Evolutionary conservation across 2,888 invertebrate species (phyloP), one percentile per base, ranked within the genome.

Genomic region (Ethmia dodecea): DNA sequence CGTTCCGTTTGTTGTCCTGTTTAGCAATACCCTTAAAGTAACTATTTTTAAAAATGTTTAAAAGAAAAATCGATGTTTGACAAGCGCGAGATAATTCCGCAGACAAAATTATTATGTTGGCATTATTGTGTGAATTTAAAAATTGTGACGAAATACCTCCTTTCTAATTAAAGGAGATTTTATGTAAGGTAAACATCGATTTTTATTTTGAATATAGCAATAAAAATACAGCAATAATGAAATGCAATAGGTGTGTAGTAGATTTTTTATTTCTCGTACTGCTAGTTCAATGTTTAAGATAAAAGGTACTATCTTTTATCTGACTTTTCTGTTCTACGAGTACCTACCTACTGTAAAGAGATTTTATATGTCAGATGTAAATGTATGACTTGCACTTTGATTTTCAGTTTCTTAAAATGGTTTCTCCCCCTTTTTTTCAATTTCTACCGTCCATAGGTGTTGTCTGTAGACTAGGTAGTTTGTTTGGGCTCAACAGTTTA

Each of bases 371-470:
- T 31, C 32, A 20, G 26, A 32, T 38, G 35, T 40, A 9, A 34
- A 33, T n/a, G 29, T 12, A 9, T 22, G 1, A n/a, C 22, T 18
- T 24, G 24, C 31, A 31, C 31, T 8, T 13, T 31, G n/a, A n/a
- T n/a, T 22, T 22, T 22, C 4, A 8, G 22, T 22, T 22, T 22
- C n/a, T n/a, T 3, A 22, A n/a, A 3, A n/a, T 22, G 8, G 9
- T 22, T 22, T 52, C 43, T 48, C 54, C 48, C 41, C 47, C 49
- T 47, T 62, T 60, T 65, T 77, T 80, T 77, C 75, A 66, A n/a
- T n/a, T n/a, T n/a, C n/a, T n/a, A 78, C 83, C 83, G 83, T 83
- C 83, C 83, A 83, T 80, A 53, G 65, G 57, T 83, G 81, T 83
- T 75, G 80, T 83, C 64, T 39, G 56, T 70, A 73, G 69, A 47